phyloP scores from a whole-genome alignment of 2,797 vertebrate species.

The Sarcoramphus papa region DNA sequence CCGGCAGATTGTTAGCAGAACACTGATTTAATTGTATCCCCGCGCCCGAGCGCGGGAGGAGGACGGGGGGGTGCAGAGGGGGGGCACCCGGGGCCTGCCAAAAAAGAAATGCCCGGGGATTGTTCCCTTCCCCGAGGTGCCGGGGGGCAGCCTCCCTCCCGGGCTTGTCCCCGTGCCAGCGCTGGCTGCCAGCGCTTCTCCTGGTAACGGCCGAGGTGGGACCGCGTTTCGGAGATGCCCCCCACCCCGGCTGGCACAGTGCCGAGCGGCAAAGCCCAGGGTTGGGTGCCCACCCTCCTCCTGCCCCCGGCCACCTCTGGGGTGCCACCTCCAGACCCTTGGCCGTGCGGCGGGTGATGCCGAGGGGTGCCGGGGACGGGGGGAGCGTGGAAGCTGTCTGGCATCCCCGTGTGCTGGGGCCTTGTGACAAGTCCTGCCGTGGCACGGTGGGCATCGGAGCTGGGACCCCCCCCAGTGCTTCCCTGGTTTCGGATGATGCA shows the following conservation, averaged over 20 bases:
- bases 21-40: constrained; percentile 73
- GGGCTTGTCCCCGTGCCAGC: constrained; percentile 30
- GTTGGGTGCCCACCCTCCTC: neutral
- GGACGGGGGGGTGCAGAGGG: neutral
- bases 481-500: neutral
- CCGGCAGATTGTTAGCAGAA: constrained; percentile 69
- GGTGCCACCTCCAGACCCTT: neutral
- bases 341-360: neutral
- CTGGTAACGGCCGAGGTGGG: neutral
- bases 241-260: neutral
- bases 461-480: neutral
- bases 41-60: neutral
- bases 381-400: neutral
- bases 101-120: constrained; percentile 35
- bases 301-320: neutral
- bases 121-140: constrained; percentile 5
- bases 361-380: neutral
- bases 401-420: neutral
- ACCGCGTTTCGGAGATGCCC: neutral
- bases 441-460: accelerated
- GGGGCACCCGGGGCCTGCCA: neutral
- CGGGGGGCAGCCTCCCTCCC: constrained; percentile 14
- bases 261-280: neutral
- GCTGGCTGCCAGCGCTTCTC: constrained; percentile 19
- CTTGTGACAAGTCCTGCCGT: neutral